Conservation (phyloP, 1,140 invertebrate species). For the Ostrea edulis region DNA sequence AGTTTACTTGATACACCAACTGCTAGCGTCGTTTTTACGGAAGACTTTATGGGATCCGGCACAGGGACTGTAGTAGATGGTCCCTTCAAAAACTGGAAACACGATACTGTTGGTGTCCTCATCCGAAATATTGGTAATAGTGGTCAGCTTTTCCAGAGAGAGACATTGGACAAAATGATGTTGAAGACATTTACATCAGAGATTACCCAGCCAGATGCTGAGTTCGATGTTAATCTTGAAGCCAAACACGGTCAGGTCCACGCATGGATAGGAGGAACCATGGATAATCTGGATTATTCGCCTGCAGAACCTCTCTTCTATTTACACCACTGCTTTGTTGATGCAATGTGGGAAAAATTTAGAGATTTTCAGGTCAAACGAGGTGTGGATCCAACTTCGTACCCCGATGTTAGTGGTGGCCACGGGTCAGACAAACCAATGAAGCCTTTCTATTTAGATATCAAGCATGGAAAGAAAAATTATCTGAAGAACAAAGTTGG, state of each 20-base stretch:
- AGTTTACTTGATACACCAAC: slow-evolving; percentile 68
- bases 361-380: slow-evolving; percentile 59
- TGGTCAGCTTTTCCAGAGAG: slow-evolving; percentile 32
- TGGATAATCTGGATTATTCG: slow-evolving; percentile 67
- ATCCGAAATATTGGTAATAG: slow-evolving; percentile 51
- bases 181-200: slow-evolving; percentile 34
- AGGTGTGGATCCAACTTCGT: slow-evolving; percentile 52
- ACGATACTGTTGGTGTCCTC: slow-evolving; percentile 43
- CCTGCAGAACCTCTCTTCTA: slow-evolving; percentile 78
- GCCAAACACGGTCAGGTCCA: slow-evolving; percentile 66
- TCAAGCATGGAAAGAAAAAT: neutral
- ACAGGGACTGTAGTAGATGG: slow-evolving; percentile 77
- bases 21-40: slow-evolving; percentile 74
- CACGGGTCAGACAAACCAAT: neutral
- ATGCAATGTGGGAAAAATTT: slow-evolving; percentile 71
- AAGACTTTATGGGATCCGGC: slow-evolving; percentile 75
- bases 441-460: slow-evolving; percentile 4
- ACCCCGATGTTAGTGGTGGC: neutral
- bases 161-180: slow-evolving; percentile 42
- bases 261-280: slow-evolving; percentile 66
- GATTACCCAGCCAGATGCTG: slow-evolving; percentile 49
- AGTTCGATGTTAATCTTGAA: slow-evolving; percentile 64
- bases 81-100: slow-evolving; percentile 69
- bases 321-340: slow-evolving; percentile 78
- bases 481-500: slow-evolving; percentile 29